A percentile compares a stretch with the other conserved stretches of the same genome.
Conservation (phyloP, 1,140 invertebrate species). For the Megathymus violae region DNA sequence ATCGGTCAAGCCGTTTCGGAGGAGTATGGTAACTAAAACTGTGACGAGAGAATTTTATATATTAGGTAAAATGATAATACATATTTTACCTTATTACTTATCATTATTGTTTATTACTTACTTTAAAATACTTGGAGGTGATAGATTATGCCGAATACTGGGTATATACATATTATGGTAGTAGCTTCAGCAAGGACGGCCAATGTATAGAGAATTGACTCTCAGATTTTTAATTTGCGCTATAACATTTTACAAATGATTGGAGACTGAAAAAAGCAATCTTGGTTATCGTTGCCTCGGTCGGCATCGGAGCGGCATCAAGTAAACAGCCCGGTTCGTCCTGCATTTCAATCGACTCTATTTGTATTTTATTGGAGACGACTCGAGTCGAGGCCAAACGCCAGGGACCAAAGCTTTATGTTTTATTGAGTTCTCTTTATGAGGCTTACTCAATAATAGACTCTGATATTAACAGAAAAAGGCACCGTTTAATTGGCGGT, state of each 20-base stretch:
- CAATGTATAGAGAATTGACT: slow-evolving; percentile 17
- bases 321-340: slow-evolving; percentile 77
- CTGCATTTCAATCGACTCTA: slow-evolving; percentile 82
- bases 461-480: slow-evolving; percentile 66
- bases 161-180: no score
- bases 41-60: no score
- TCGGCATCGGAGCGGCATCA: slow-evolving; percentile 66
- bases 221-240: slow-evolving; percentile 61
- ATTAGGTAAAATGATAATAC: no score
- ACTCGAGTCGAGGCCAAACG: slow-evolving; percentile 60
- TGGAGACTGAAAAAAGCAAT: slow-evolving; percentile 77
- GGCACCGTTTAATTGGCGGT: slow-evolving; percentile 57
- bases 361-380: slow-evolving; percentile 82
- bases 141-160: no score
- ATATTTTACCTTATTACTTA: no score
- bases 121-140: no score
- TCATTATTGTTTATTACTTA: no score
- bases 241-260: slow-evolving; percentile 75
- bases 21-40: no score
- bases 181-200: background rate
- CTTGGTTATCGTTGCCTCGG: slow-evolving; percentile 71
- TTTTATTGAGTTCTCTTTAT: slow-evolving; percentile 81
- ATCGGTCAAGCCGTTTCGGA: no score
- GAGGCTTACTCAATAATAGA: slow-evolving; percentile 69
- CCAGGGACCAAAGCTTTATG: slow-evolving; percentile 72